Conservation (phyloP, 2,113 vertebrate species). For the Oreamnos americanus region DNA sequence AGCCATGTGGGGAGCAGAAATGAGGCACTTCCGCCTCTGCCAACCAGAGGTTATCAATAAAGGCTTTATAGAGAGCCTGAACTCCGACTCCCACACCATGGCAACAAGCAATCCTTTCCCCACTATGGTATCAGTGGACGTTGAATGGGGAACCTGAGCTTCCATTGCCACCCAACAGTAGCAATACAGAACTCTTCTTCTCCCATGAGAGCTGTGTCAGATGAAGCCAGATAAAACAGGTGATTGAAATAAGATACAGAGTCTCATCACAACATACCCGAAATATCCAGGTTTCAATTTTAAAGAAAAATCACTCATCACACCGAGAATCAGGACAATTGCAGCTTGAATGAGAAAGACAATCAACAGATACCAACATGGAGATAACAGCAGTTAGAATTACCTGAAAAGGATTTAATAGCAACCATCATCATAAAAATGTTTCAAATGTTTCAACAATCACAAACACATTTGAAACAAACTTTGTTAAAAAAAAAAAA, state of each 20-base stretch:
- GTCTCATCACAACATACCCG: neutral
- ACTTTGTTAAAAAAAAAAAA: neutral
- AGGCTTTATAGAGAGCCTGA: neutral
- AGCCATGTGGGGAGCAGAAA: neutral
- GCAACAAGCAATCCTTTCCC: neutral
- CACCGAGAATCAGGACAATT: neutral
- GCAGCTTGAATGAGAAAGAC: neutral
- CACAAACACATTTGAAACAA: neutral
- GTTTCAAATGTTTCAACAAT: neutral
- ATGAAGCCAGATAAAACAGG: neutral
- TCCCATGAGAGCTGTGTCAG: neutral
- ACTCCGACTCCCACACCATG: neutral
- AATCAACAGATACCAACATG: neutral
- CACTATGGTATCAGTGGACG: accelerated
- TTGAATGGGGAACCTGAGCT: neutral
- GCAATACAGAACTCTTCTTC: neutral
- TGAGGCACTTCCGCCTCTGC: neutral
- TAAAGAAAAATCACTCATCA: neutral
- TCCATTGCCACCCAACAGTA: no score
- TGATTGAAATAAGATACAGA: neutral
- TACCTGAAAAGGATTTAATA: neutral
- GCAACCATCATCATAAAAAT: neutral
- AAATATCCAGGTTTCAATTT: neutral
- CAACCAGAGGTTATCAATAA: neutral
- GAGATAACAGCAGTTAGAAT: neutral